phyloP scores from a whole-genome alignment of 2,888 invertebrate genomes.

The Brachyptera putata region DNA sequence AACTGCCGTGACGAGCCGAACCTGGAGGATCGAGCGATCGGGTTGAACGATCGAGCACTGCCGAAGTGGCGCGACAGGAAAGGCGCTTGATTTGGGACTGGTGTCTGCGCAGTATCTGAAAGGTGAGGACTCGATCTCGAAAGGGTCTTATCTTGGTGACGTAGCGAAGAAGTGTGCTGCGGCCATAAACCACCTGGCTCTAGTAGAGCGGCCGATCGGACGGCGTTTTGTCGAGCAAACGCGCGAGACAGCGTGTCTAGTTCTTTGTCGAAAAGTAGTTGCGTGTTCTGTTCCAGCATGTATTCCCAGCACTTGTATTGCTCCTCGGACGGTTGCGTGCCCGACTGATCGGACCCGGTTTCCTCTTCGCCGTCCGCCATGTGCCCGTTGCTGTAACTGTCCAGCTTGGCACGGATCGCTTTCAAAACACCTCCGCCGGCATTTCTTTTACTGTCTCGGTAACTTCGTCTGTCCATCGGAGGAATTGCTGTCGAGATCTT shows the following conservation, averaged over 20 bases:
- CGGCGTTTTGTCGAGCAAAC: constrained; percentile 30
- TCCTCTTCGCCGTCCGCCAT: constrained; percentile 42
- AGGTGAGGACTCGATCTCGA: constrained; percentile 67
- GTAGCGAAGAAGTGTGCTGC: constrained; percentile 54
- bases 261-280: constrained; percentile 82
- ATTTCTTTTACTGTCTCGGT: constrained; percentile 30
- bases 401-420: constrained; percentile 28
- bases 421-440: constrained; percentile 26
- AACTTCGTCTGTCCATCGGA: constrained; percentile 27
- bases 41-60: constrained; percentile 74
- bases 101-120: too few species aligned
- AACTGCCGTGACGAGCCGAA: constrained; percentile 56
- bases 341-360: constrained; percentile 47
- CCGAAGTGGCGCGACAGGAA: constrained; percentile 73
- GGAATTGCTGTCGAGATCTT: constrained; percentile 39
- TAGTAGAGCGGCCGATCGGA: constrained; percentile 4
- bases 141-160: constrained; percentile 19
- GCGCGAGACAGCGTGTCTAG: constrained; percentile 65
- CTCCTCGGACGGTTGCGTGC: constrained; percentile 65
- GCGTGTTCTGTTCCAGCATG: constrained; percentile 87
- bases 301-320: constrained; percentile 92
- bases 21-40: too few species aligned
- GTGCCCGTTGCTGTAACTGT: constrained; percentile 34
- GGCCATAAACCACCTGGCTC: constrained; percentile 49
- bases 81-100: constrained; percentile 40